These are phyloP conservation scores for Aspiorhynchus laticeps DNA, from an alignment of 2,113 vertebrate species.

Conservation along the genomic window DNA sequence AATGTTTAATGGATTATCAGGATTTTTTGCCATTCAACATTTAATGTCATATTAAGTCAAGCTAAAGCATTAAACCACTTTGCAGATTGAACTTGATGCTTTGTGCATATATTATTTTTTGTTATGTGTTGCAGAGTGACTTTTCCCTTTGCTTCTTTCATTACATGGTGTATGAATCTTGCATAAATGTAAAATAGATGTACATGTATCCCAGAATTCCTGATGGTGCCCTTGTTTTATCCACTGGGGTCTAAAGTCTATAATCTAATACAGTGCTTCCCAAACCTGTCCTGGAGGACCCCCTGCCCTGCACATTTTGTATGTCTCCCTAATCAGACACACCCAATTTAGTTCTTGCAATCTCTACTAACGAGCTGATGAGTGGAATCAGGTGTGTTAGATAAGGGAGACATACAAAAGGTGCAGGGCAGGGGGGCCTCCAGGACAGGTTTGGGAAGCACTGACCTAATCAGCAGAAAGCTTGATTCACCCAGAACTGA, in stretches of 20 bases:
- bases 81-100: no score
- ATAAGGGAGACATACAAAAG: no score
- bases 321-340: no score
- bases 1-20: neutral
- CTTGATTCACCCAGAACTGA: accelerated
- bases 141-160: neutral
- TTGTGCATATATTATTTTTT: neutral
- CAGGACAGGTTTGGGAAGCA: no score
- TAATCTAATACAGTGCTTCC: no score
- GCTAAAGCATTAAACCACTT: neutral
- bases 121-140: no score
- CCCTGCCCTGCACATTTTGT: no score
- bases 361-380: no score
- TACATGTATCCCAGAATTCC: neutral
- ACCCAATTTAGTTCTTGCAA: no score
- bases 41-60: neutral
- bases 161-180: neutral
- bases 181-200: neutral
- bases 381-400: no score
- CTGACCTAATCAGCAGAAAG: neutral
- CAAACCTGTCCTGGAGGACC: no score
- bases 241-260: neutral
- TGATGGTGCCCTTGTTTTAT: neutral
- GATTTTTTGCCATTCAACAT: neutral
- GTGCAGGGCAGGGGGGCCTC: no score